Evolutionary conservation across 2,888 invertebrate species (phyloP).

Genomic region (Tetrapedia diversipes): DNA sequence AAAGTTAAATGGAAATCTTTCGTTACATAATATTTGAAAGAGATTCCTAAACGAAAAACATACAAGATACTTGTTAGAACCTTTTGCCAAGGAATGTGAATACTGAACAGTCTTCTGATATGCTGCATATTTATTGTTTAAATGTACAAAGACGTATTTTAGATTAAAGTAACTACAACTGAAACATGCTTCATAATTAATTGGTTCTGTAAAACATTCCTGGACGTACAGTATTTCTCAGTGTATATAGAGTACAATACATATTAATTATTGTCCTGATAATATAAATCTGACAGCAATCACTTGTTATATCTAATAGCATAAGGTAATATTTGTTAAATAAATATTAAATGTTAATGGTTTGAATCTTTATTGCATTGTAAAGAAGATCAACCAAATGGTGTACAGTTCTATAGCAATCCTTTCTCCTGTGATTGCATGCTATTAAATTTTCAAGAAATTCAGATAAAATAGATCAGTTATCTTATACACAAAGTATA

Average conservation of each 20-base stretch:
- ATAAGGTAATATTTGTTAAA: slow-evolving; percentile 63
- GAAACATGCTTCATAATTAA: slow-evolving; percentile 40
- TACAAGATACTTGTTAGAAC: slow-evolving; percentile 25
- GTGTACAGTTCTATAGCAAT: slow-evolving; percentile 43
- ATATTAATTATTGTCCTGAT: slow-evolving; percentile 37
- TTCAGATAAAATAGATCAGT: slow-evolving; percentile 11
- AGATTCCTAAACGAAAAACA: slow-evolving; percentile 32
- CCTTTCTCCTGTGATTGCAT: slow-evolving; percentile 20
- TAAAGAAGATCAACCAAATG: slow-evolving; percentile 42
- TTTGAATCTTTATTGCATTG: slow-evolving; percentile 61
- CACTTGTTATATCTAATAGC: slow-evolving; percentile 62
- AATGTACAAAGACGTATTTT: slow-evolving; percentile 54
- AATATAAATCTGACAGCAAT: slow-evolving; percentile 50
- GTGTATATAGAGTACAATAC: slow-evolving; percentile 59
- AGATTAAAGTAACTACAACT: slow-evolving; percentile 24
- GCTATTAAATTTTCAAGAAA: slow-evolving; percentile 17
- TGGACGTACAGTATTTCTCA: slow-evolving; percentile 53
- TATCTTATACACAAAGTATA: slow-evolving; percentile 14
- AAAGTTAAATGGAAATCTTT: slow-evolving; percentile 35
- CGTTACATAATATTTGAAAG: slow-evolving; percentile 26
- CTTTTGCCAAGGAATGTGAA: slow-evolving; percentile 64
- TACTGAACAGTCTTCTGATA: slow-evolving; percentile 61
- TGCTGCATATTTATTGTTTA: slow-evolving; percentile 59
- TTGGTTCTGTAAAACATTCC: slow-evolving; percentile 65
- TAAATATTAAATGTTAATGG: slow-evolving; percentile 67